These are phyloP conservation scores for Calosoma granatense DNA, from an alignment of 1,140 invertebrate species.

Conservation along the genomic window DNA sequence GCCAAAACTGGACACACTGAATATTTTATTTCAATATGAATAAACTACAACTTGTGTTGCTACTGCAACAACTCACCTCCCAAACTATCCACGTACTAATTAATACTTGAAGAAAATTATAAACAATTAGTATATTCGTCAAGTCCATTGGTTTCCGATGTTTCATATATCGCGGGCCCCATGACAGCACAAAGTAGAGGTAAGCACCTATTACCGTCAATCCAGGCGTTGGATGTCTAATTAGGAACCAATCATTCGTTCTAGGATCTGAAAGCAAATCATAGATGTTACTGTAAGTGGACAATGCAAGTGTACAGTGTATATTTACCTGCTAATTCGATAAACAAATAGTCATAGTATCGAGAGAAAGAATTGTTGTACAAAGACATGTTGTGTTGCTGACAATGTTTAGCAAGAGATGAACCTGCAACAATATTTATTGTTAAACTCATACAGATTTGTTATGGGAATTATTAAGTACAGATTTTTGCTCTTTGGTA, in stretches of 20 bases:
- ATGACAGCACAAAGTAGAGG: conserved; percentile 58
- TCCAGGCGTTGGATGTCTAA: conserved; percentile 64
- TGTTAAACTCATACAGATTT: no score
- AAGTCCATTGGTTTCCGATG: conserved; percentile 69
- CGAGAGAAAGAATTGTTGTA: conserved; percentile 40
- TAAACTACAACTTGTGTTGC: no score
- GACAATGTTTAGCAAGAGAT: no score
- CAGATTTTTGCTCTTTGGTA: no score
- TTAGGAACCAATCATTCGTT: conserved; percentile 76
- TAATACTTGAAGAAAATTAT: conserved; percentile 71
- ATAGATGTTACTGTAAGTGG: conserved; percentile 12
- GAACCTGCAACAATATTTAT: no score
- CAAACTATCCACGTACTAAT: conserved; percentile 64
- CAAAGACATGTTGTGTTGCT: conserved; percentile 29
- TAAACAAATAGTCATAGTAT: conserved; percentile 44
- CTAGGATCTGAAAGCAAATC: conserved; percentile 53
- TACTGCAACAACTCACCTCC: conserved; percentile 48
- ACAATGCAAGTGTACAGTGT: not conserved
- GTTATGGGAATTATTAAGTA: no score
- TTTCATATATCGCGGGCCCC: conserved; percentile 71
- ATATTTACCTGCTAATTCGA: conserved; percentile 42
- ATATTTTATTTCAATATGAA: no score
- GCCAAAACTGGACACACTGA: no score
- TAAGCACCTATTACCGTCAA: conserved; percentile 57
- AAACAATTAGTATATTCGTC: conserved; percentile 63